A percentile compares a stretch with the other conserved stretches of the same genome.
phyloP scores from a whole-genome alignment of 2,797 vertebrate genomes.

The Enteromius treurensis region DNA sequence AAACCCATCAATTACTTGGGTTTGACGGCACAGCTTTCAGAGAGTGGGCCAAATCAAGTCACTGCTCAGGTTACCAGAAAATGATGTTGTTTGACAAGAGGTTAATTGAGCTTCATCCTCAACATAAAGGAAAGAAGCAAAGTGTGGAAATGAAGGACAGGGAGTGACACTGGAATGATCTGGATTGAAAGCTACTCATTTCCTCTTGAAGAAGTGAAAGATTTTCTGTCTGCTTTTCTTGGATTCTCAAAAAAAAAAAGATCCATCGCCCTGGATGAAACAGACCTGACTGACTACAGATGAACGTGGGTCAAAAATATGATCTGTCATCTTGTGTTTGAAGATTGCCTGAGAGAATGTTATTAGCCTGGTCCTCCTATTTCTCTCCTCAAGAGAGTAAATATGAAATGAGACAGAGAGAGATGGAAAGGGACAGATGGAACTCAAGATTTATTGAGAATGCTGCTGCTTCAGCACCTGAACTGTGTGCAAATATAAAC shows the following conservation, averaged over 20 bases:
- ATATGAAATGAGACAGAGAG: conserved; percentile 20
- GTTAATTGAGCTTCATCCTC: conserved; percentile 34
- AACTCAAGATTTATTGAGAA: conserved; percentile 19
- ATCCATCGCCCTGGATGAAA: conserved; percentile 22
- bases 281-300: conserved; percentile 42
- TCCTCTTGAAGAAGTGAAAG: conserved; percentile 1
- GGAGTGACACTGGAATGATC: conserved; percentile 23
- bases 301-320: conserved; percentile 54
- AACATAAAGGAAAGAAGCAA: conserved; percentile 1
- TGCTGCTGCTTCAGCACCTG: conserved; percentile 13
- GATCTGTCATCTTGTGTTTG: conserved; percentile 41
- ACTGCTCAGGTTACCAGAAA: conserved; percentile 58
- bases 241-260: background rate
- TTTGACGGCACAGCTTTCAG: conserved; percentile 53
- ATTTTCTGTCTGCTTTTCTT: conserved; percentile 13
- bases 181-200: conserved; percentile 9
- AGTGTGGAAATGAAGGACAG: background rate
- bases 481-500: conserved; percentile 1
- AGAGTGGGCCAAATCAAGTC: conserved; percentile 43
- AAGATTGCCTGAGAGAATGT: conserved; percentile 44
- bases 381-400: conserved; percentile 54
- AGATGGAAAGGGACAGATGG: conserved; percentile 1
- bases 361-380: conserved; percentile 58
- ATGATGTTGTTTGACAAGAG: conserved; percentile 48
- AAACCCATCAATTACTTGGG: conserved; percentile 57